Evolutionary conservation across 2,797 vertebrate genomes (phyloP).

Genomic region (Xenops minutus): DNA sequence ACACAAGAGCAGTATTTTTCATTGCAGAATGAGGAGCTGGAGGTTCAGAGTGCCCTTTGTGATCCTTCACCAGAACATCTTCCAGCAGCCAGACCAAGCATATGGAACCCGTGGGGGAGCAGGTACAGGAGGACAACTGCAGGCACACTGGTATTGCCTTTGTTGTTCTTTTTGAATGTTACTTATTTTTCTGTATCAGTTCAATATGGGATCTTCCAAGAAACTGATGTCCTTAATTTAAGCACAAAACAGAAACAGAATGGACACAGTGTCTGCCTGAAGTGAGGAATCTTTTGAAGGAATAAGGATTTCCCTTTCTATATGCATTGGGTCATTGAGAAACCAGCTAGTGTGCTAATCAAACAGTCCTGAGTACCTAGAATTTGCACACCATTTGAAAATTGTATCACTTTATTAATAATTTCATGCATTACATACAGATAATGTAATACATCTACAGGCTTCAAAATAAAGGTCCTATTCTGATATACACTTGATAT

Average conservation of each 20-base stretch:
- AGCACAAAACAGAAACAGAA: not conserved
- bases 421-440: not conserved
- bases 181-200: not conserved
- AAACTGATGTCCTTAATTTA: not conserved
- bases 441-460: not conserved
- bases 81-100: not conserved
- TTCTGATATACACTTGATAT: not conserved
- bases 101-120: rapidly evolving
- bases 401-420: not conserved
- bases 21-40: not conserved
- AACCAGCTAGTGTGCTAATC: not conserved
- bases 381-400: not conserved
- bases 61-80: not conserved
- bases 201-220: not conserved
- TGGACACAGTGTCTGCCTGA: not conserved
- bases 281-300: not conserved
- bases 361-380: not conserved
- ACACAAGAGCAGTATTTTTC: not conserved
- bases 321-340: not conserved
- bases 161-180: not conserved
- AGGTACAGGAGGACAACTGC: not conserved
- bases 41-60: not conserved
- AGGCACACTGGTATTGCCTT: not conserved
- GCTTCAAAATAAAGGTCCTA: not conserved
- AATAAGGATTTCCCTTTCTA: not conserved